Conservation (phyloP, 2,888 invertebrate species). For the Agonopterix subpropinquella region DNA sequence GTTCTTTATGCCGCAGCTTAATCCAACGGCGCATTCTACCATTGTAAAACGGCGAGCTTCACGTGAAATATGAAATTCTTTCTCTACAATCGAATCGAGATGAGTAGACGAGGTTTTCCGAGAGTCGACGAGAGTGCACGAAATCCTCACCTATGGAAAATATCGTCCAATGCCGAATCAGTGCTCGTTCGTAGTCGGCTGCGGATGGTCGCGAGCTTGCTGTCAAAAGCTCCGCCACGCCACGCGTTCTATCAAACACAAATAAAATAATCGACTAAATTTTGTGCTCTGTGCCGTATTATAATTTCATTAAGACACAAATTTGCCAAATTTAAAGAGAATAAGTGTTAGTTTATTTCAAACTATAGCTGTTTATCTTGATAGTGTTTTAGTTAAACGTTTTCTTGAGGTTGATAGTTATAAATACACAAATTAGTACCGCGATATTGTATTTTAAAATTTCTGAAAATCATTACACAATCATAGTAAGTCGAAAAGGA, state of each 20-base stretch:
- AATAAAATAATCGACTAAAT: slow-evolving; percentile 30
- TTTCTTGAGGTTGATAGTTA: too few species aligned
- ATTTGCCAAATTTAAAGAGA: too few species aligned
- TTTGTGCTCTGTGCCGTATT: slow-evolving; percentile 1
- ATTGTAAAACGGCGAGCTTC: not conserved
- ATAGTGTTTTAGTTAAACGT: too few species aligned
- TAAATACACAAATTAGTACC: too few species aligned
- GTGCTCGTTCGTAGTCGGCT: slow-evolving; percentile 49
- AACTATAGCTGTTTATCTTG: too few species aligned
- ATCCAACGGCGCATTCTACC: not conserved
- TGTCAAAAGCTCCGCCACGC: slow-evolving; percentile 13
- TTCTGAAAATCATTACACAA: too few species aligned
- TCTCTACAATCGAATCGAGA: slow-evolving; percentile 63
- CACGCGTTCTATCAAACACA: slow-evolving; percentile 34
- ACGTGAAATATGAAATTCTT: slow-evolving; percentile 58
- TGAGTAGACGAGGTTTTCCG: slow-evolving; percentile 55
- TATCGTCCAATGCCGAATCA: slow-evolving; percentile 67
- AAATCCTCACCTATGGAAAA: slow-evolving; percentile 69
- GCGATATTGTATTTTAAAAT: too few species aligned
- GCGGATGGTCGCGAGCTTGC: slow-evolving; percentile 36
- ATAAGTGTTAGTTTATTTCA: too few species aligned
- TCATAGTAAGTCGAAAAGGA: too few species aligned
- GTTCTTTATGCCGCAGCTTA: too few species aligned
- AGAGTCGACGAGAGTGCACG: slow-evolving; percentile 50
- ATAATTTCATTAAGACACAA: too few species aligned